Conservation (phyloP, 2,888 invertebrate species). For the Taenaris catops region DNA sequence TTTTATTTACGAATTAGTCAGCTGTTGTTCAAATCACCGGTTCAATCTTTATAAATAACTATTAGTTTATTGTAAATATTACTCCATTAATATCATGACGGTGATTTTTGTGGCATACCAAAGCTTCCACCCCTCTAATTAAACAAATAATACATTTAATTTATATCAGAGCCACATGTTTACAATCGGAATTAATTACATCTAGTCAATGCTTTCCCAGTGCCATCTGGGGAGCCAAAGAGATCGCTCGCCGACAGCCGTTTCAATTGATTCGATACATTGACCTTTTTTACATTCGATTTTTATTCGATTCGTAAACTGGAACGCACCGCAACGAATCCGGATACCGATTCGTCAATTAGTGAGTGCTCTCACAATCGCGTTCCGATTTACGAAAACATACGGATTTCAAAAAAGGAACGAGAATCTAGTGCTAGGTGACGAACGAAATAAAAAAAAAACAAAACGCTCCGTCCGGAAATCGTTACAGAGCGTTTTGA, state of each 20-base stretch:
- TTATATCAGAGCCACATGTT: conserved; percentile 31
- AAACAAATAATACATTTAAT: conserved; percentile 30
- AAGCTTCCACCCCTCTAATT: conserved; percentile 14
- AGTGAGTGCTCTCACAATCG: conserved; percentile 64
- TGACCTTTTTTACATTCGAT: conserved; percentile 20
- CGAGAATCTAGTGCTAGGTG: conserved; percentile 31
- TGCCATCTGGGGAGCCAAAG: conserved; percentile 62
- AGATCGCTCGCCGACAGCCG: conserved; percentile 52
- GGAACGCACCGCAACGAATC: conserved; percentile 32
- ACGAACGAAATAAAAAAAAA: conserved; percentile 50
- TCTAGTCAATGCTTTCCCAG: conserved; percentile 30
- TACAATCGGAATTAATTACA: conserved; percentile 35
- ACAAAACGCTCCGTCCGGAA: conserved; percentile 44
- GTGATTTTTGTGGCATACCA: background rate
- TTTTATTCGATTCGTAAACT: conserved; percentile 26
- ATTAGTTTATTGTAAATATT: too few species aligned
- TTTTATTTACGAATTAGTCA: too few species aligned
- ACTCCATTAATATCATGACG: too few species aligned
- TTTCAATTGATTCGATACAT: conserved; percentile 42
- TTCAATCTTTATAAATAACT: too few species aligned
- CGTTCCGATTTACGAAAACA: conserved; percentile 50
- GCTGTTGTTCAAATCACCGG: too few species aligned
- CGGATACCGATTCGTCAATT: conserved; percentile 45
- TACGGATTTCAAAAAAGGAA: conserved; percentile 47
- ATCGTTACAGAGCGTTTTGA: conserved; percentile 56